Evolutionary conservation across 2,113 vertebrate species (phyloP).

Genomic region (Eudyptes chrysolophus): DNA sequence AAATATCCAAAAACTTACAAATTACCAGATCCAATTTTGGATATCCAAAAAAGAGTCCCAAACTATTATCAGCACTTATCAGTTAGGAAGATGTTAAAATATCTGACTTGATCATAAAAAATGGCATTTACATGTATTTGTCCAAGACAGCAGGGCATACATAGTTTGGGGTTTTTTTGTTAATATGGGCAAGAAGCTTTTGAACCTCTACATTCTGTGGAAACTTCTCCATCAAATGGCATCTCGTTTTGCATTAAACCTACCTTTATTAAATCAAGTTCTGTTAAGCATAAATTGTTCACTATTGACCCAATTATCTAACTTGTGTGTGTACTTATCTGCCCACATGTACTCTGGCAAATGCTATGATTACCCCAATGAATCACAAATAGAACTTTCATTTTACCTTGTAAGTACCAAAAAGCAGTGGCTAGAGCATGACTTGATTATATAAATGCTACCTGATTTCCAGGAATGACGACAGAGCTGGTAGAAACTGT

Average conservation of each 20-base stretch:
- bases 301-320: slow-evolving; percentile 39
- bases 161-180: background rate
- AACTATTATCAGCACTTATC: background rate
- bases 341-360: background rate
- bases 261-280: background rate
- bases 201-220: background rate
- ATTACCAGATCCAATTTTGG: background rate
- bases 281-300: background rate
- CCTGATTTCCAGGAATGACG: slow-evolving; percentile 34
- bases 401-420: slow-evolving; percentile 10
- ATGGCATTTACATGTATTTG: background rate
- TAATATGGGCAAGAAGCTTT: background rate
- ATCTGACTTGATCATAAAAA: background rate
- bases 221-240: background rate
- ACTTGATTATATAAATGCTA: slow-evolving; percentile 54
- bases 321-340: slow-evolving; percentile 1
- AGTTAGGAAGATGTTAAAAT: background rate
- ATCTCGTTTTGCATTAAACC: background rate
- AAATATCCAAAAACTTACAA: background rate
- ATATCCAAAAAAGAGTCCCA: background rate
- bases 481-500: background rate
- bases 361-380: slow-evolving; percentile 28
- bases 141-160: background rate
- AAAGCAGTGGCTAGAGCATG: background rate
- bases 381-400: slow-evolving; percentile 47